Conservation (phyloP, 64 coral and sea anemone species). For the Anthopleura sola region DNA sequence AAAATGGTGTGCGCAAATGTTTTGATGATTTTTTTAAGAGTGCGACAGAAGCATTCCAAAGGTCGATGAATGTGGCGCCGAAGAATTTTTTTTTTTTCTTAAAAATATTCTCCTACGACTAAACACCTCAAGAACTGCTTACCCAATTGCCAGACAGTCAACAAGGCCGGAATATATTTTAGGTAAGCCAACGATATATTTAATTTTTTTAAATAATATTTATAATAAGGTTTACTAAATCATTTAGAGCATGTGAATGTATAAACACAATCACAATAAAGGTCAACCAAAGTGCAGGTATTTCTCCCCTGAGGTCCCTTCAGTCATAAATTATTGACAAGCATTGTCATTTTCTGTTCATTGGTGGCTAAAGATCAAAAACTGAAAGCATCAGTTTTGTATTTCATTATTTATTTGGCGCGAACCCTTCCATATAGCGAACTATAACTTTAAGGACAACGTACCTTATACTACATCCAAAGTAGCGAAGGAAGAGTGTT, state of each 20-base stretch:
- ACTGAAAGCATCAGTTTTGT: not conserved
- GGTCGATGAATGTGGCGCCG: not conserved
- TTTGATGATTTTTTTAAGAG: not conserved
- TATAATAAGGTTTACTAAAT: not conserved
- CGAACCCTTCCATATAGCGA: not conserved
- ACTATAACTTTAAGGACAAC: too few species aligned
- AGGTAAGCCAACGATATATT: not conserved
- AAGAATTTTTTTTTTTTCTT: not conserved
- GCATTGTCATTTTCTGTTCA: not conserved
- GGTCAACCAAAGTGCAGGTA: slow-evolving; percentile 15
- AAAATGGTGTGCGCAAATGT: not conserved
- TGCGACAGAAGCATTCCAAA: not conserved
- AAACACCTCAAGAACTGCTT: not conserved
- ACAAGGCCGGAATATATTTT: too few species aligned
- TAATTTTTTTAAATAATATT: not conserved
- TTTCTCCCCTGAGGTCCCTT: slow-evolving; percentile 8
- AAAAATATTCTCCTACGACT: not conserved
- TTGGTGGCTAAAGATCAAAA: not conserved
- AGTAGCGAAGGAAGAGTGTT: not conserved
- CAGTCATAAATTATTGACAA: slow-evolving; percentile 15
- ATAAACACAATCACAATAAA: not conserved
- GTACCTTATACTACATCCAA: not conserved
- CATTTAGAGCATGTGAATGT: not conserved
- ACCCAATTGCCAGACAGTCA: too few species aligned
- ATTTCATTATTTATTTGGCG: slow-evolving; percentile 25